Conservation (phyloP, 2,797 vertebrate species). For the Acanthiza pusilla region DNA sequence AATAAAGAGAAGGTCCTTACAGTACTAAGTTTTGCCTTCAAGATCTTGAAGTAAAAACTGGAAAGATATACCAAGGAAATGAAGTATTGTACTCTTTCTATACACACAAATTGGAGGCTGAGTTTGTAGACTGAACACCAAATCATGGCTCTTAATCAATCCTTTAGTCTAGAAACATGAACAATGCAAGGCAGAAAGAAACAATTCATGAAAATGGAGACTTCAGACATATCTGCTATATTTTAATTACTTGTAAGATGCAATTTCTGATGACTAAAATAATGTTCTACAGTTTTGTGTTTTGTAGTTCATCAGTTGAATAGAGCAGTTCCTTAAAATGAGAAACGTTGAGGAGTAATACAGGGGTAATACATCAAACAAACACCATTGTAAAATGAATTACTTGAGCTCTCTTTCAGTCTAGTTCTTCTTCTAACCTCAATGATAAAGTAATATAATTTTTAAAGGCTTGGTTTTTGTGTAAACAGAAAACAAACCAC, state of each 20-base stretch:
- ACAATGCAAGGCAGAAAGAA: background rate
- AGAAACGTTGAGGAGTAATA: background rate
- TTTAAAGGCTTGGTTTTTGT: background rate
- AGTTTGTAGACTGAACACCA: background rate
- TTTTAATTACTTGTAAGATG: background rate
- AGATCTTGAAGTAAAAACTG: background rate
- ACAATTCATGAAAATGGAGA: background rate
- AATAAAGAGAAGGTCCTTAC: background rate
- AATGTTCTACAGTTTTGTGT: background rate
- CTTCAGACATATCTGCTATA: background rate
- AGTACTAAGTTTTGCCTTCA: background rate
- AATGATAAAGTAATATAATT: background rate
- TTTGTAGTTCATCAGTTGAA: background rate
- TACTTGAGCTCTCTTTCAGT: background rate
- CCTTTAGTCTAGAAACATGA: background rate
- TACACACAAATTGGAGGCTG: background rate
- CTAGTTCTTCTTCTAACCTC: background rate
- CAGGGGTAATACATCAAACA: background rate
- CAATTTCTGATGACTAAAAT: background rate
- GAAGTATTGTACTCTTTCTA: background rate
- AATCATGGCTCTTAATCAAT: background rate
- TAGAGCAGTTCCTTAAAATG: background rate
- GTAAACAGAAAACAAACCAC: background rate
- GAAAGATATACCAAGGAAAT: background rate
- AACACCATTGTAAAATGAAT: background rate